These are phyloP conservation scores for Aphaenogaster floridana DNA, from an alignment of 1,140 invertebrate genomes.

Conservation along the genomic window DNA sequence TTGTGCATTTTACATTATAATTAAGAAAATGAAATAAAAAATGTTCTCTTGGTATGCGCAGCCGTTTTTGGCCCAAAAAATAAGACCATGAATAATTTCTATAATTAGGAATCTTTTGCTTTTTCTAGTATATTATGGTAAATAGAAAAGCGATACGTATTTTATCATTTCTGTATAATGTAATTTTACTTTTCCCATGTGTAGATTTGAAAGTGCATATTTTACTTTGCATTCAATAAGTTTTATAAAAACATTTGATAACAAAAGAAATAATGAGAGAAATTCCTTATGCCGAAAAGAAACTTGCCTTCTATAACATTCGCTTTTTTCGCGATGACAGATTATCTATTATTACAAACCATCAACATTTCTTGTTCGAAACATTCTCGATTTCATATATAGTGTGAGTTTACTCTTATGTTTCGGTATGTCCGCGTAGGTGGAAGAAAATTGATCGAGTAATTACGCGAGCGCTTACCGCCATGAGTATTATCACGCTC, in stretches of 20 bases:
- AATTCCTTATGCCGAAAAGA: neutral
- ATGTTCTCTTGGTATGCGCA: neutral
- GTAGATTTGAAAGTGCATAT: neutral
- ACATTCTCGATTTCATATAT: neutral
- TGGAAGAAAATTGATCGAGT: conserved; percentile 71
- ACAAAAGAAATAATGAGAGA: neutral
- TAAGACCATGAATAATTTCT: neutral
- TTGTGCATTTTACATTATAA: conserved; percentile 38
- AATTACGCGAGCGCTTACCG: conserved; percentile 64
- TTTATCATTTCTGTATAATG: neutral
- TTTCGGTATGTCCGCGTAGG: neutral
- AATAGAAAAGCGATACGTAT: neutral
- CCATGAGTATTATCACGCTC: conserved; percentile 26
- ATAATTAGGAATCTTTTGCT: neutral
- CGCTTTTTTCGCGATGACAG: neutral
- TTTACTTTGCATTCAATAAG: neutral
- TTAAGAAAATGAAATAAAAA: conserved; percentile 43
- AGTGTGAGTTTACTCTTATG: conserved; percentile 14
- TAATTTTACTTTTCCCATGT: neutral
- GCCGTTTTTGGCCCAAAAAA: neutral
- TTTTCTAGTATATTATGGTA: neutral
- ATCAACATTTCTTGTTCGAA: conserved; percentile 2
- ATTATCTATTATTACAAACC: neutral
- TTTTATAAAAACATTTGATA: neutral
- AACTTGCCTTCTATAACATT: neutral